Percentiles rank a stretch among this genome's conserved stretches.
phyloP scores from a whole-genome alignment of 2,113 vertebrate species.

The Taurulus bubalis region DNA sequence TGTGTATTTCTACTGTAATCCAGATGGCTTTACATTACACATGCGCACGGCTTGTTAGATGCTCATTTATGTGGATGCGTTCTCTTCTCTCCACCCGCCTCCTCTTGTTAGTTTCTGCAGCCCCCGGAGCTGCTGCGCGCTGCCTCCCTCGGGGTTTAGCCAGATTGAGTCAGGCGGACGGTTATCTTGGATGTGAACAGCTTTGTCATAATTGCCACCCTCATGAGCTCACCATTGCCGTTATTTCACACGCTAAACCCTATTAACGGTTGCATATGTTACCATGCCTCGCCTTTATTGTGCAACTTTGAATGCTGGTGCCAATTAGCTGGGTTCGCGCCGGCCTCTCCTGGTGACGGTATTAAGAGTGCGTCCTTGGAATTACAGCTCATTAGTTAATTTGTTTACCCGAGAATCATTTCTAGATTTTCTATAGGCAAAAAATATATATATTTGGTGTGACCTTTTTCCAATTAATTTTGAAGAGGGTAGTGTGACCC shows the following conservation, averaged over 20 bases:
- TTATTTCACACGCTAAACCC: slow-evolving; percentile 76
- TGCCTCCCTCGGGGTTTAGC: slow-evolving; percentile 69
- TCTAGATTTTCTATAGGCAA: slow-evolving; percentile 49
- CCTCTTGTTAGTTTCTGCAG: slow-evolving; percentile 62
- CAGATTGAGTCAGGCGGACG: slow-evolving; percentile 75
- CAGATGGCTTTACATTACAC: slow-evolving; percentile 54
- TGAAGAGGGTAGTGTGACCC: slow-evolving; percentile 27
- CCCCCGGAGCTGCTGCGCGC: slow-evolving; percentile 54
- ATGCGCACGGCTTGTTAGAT: slow-evolving; percentile 64
- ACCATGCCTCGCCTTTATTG: slow-evolving; percentile 68
- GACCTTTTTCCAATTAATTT: slow-evolving; percentile 63
- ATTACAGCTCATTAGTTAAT: slow-evolving; percentile 79
- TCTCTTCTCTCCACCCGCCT: slow-evolving; percentile 24
- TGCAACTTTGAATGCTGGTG: slow-evolving; percentile 62
- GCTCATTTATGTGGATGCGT: slow-evolving; percentile 65
- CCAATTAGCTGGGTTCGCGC: slow-evolving; percentile 77
- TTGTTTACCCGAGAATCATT: slow-evolving; percentile 74
- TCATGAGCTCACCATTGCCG: slow-evolving; percentile 72
- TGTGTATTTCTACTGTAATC: slow-evolving; percentile 10
- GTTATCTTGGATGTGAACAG: slow-evolving; percentile 75
- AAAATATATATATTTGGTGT: slow-evolving; percentile 39
- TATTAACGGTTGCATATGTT: slow-evolving; percentile 79
- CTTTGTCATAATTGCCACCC: slow-evolving; percentile 80
- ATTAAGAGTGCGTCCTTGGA: slow-evolving; percentile 62
- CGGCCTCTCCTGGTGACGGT: slow-evolving; percentile 60